Evolutionary conservation across 2,113 vertebrate genomes (phyloP), one percentile per base, ranked within the genome.

Genomic region (Oreochromis tanganicae): DNA sequence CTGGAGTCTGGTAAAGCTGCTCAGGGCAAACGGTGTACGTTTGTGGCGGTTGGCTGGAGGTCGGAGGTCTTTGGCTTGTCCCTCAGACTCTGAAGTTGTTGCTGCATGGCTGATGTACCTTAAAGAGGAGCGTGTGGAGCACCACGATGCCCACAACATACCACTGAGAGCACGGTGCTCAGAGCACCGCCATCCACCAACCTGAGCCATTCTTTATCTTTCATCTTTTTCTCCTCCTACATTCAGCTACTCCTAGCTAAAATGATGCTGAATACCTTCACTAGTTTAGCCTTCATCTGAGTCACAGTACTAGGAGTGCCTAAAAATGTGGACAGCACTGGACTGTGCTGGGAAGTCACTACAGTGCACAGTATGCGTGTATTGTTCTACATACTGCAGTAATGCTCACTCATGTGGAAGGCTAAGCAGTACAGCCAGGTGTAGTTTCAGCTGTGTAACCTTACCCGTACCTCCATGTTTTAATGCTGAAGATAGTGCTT

Each of bases 401-500:
- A n/a, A 5, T 0, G 46, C 43, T 32, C 71, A 13, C 27, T 52
- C 71, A 32, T 7, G 43, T 48, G 24, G 43, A 50, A 78, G 71
- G 71, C 17, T 78, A 50, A 78, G 27, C 36, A 36, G 84, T 82
- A 29, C 73, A 52, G 27, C 83, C 55, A 84, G 90, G 82, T 90
- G 73, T 93, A 68, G 80, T 88, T 82, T 54, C 78, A 73, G 79
- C 68, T 85, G 54, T 90, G 46, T 14, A 50, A 75, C 84, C 73
- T 88, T 68, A 85, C 63, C 79, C 86, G 87, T 92, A 87, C 80
- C 89, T 91, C 84, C 66, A 54, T 92, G 87, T 85, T 87, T 91
- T 84, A 82, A 91, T 78, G 90, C 91, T 91, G 85, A 88, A 85
- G 83, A 82, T 82, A 93, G 87, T 81, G 93, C 94, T 91, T 84